These are phyloP conservation scores for Seriola aureovittata DNA, from an alignment of 2,113 vertebrate species.

Conservation along the genomic window DNA sequence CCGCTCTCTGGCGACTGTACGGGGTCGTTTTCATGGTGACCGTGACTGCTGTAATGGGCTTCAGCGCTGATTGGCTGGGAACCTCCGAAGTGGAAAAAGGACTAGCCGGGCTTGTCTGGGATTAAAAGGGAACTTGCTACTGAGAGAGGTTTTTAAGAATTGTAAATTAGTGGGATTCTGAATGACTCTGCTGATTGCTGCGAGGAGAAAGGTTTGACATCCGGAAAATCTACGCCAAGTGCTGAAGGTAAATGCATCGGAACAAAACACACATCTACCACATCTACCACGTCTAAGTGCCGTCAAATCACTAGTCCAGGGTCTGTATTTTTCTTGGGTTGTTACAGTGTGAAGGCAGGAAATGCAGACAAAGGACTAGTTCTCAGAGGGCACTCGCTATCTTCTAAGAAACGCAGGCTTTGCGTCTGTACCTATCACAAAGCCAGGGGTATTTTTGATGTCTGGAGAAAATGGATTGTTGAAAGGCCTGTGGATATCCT, in stretches of 20 bases:
- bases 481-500: slow-evolving; percentile 60
- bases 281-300: slow-evolving; percentile 67
- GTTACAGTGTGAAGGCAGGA: slow-evolving; percentile 73
- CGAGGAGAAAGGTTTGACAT: slow-evolving; percentile 61
- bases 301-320: slow-evolving; percentile 68
- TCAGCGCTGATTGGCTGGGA: slow-evolving; percentile 67
- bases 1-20: slow-evolving; percentile 76
- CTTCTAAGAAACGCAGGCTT: slow-evolving; percentile 60
- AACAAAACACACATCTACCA: slow-evolving; percentile 64
- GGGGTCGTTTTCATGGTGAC: slow-evolving; percentile 75
- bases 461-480: slow-evolving; percentile 67
- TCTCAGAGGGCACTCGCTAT: slow-evolving; percentile 62
- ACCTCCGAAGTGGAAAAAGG: slow-evolving; percentile 52
- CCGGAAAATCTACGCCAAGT: slow-evolving; percentile 50
- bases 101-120: slow-evolving; percentile 44
- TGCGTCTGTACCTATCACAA: slow-evolving; percentile 61
- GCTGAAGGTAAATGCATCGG: slow-evolving; percentile 55
- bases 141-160: slow-evolving; percentile 39
- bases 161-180: slow-evolving; percentile 62
- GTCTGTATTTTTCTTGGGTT: slow-evolving; percentile 72
- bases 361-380: slow-evolving; percentile 73
- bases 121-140: slow-evolving; percentile 59
- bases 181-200: slow-evolving; percentile 69
- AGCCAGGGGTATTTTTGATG: slow-evolving; percentile 60
- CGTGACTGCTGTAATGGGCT: slow-evolving; percentile 62